phyloP scores from a whole-genome alignment of 2,797 vertebrate genomes.

The Acanthurus tractus region DNA sequence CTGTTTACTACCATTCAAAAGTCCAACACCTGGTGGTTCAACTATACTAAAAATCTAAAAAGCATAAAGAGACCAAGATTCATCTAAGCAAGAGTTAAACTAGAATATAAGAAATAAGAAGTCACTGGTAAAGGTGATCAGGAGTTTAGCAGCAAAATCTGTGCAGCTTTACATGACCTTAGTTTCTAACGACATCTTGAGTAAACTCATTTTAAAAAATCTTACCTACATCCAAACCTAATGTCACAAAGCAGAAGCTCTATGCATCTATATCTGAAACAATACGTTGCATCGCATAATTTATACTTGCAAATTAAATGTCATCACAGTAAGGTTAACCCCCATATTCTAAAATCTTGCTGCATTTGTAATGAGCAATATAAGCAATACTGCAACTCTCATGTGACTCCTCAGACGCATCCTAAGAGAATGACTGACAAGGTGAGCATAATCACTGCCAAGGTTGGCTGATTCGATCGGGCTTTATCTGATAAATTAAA shows the following conservation, averaged over 20 bases:
- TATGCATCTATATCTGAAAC: not conserved
- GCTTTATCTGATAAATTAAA: slow-evolving; percentile 64
- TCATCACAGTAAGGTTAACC: not conserved
- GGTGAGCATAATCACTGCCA: slow-evolving; percentile 54
- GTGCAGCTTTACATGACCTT: too few relatives aligned
- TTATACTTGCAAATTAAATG: not conserved
- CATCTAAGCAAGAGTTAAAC: too few relatives aligned
- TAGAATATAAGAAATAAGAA: too few relatives aligned
- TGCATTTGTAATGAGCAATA: not conserved
- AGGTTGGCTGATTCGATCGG: slow-evolving; percentile 50
- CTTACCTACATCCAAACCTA: not conserved
- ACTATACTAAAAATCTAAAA: too few relatives aligned
- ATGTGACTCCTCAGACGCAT: slow-evolving; percentile 22
- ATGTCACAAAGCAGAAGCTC: not conserved
- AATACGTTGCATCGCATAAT: not conserved
- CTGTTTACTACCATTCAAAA: too few relatives aligned
- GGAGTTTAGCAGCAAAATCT: too few relatives aligned
- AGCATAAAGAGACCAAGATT: too few relatives aligned
- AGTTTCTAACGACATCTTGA: too few relatives aligned
- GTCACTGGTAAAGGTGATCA: too few relatives aligned
- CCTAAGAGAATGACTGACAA: slow-evolving; percentile 55
- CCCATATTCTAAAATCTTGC: not conserved
- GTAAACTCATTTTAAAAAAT: too few relatives aligned
- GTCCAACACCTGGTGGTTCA: too few relatives aligned
- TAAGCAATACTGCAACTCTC: slow-evolving; percentile 5